Evolutionary conservation across 2,888 invertebrate species (phyloP).

Genomic region (Tipula lateralis): DNA sequence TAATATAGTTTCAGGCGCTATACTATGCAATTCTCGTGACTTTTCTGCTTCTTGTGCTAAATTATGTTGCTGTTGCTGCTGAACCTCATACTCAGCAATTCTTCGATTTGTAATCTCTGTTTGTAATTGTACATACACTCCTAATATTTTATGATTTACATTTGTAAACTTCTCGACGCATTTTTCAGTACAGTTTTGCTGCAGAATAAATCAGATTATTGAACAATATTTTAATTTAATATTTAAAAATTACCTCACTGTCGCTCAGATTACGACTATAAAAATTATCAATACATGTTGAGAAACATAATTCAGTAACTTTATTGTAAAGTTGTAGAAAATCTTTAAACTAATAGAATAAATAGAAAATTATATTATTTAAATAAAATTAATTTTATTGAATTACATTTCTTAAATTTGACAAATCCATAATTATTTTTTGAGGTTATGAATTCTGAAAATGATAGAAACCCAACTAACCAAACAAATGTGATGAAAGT

Average conservation of each 20-base stretch:
- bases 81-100: slow-evolving; percentile 42
- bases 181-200: slow-evolving; percentile 44
- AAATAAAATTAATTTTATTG: neutral
- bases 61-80: slow-evolving; percentile 37
- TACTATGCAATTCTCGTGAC: neutral
- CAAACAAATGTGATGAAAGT: neutral
- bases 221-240: neutral
- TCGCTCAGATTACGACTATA: slow-evolving; percentile 38
- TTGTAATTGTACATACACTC: slow-evolving; percentile 47
- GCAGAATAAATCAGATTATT: neutral
- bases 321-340: slow-evolving; percentile 48
- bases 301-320: slow-evolving; percentile 48
- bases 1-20: neutral
- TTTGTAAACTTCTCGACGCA: slow-evolving; percentile 48
- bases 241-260: slow-evolving; percentile 40
- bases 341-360: slow-evolving; percentile 48
- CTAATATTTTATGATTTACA: slow-evolving; percentile 48
- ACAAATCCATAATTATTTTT: neutral
- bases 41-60: neutral
- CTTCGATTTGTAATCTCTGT: slow-evolving; percentile 45
- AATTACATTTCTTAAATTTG: neutral
- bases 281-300: slow-evolving; percentile 46
- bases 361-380: neutral
- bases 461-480: neutral
- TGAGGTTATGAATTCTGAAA: neutral